Base-by-base conservation (phyloP, 1,140 invertebrate species). In the Cyclargus thomasi region DNA sequence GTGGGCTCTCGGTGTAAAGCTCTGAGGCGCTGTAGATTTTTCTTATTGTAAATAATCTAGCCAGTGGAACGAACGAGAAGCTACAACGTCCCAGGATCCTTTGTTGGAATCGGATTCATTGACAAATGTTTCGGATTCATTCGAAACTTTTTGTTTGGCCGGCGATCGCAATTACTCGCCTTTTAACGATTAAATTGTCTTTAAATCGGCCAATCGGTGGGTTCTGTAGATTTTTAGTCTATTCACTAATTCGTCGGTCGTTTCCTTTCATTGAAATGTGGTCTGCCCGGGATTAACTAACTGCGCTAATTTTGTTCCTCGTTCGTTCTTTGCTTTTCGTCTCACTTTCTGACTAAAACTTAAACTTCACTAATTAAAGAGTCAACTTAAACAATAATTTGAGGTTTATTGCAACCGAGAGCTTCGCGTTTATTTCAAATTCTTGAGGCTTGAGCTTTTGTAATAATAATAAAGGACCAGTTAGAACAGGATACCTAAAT, bases 41-140 rank as follows among this genome's bases (percentile, higher is more conserved):
- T 55, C 55, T 59, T 59, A 20, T 59, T 59, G 55, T 59, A 59
- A 59, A 59, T 59, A 59, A 59, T 59, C 55, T 21, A 55, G 53
- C 53, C n/a, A 17, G 17, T 55, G 53, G 39, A 47, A 55, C 18
- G 55, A 18, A 59, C 10, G 10, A 59, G 18, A 20, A 59, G 55
- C 18, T 59, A 59, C 17, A 21, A 18, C 55, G 55, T 59, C 20
- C 29, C 29, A 29, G 55, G 18, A 17, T 18, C 18, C 20, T 59
- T 59, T 21, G 18, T 59, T 59, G 17, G 55, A 18, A 59, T 20
- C 20, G 55, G 39, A 47, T 47, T 47, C 39, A 47, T 47, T 11
- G 39, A 47, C 39, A 47, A 47, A 47, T 47, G 39, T 47, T 47
- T 47, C 39, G 39, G 39, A 47, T 47, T 47, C 14, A 8, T 47